Evolutionary conservation across 2,888 invertebrate species (phyloP).

Genomic region (Epistrophe eligans): DNA sequence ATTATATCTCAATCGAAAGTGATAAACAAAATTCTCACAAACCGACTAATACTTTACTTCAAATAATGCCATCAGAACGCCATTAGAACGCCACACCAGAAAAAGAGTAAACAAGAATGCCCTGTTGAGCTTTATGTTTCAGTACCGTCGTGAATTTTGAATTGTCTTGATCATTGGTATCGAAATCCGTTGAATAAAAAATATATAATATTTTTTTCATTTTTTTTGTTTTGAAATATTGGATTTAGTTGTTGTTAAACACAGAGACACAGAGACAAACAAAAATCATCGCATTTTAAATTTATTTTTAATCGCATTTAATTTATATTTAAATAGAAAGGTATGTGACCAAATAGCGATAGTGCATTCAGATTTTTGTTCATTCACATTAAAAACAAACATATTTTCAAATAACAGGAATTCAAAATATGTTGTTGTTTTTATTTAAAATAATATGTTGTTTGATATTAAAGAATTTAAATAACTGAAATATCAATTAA

Average conservation of each 20-base stretch:
- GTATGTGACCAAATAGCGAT: constrained; percentile 47
- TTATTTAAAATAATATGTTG: no score
- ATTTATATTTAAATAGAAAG: constrained; percentile 41
- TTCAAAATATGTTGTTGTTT: neutral
- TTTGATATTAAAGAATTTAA: no score
- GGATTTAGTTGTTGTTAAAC: constrained; percentile 21
- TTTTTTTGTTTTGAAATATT: constrained; percentile 10
- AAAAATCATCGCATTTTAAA: constrained; percentile 39
- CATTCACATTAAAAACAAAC: neutral
- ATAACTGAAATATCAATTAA: neutral
- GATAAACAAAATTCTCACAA: constrained; percentile 45
- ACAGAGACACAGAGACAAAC: constrained; percentile 18
- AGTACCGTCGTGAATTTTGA: constrained; percentile 75
- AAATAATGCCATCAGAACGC: neutral
- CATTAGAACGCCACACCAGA: constrained; percentile 27
- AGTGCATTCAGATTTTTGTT: constrained; percentile 8
- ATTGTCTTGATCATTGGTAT: constrained; percentile 69
- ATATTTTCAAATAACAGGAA: neutral
- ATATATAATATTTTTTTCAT: neutral
- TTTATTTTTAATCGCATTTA: constrained; percentile 39
- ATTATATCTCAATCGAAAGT: neutral
- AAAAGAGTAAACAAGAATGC: constrained; percentile 13
- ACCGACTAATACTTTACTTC: constrained; percentile 37
- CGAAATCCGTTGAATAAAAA: constrained; percentile 36
- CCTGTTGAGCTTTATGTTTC: constrained; percentile 55